Conservation (phyloP, 2,888 invertebrate species). For the Tortricodes alternella region DNA sequence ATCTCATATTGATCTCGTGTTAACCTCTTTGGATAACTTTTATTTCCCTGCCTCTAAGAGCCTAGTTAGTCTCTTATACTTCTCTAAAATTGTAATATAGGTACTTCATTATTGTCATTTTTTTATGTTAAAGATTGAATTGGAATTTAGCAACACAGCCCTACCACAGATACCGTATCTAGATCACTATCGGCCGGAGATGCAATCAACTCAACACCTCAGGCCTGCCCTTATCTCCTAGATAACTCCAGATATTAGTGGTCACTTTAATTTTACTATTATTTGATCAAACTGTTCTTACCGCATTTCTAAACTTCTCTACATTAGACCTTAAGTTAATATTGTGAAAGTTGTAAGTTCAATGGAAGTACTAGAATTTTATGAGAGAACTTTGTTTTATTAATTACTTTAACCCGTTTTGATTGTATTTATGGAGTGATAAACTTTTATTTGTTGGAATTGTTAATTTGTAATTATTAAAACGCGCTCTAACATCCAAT, state of each 20-base stretch:
- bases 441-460: slow-evolving; percentile 12
- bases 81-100: too few species aligned
- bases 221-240: slow-evolving; percentile 39
- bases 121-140: too few species aligned
- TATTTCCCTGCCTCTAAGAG: too few species aligned
- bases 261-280: slow-evolving; percentile 30
- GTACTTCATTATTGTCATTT: too few species aligned
- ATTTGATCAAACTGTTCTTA: slow-evolving; percentile 22
- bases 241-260: slow-evolving; percentile 34
- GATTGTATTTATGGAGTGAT: slow-evolving; percentile 13
- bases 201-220: slow-evolving; percentile 44
- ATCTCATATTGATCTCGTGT: too few species aligned
- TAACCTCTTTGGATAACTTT: too few species aligned
- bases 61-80: too few species aligned
- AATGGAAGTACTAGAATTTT: neutral
- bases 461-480: neutral
- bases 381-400: neutral
- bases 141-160: too few species aligned
- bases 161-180: slow-evolving; percentile 44
- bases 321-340: neutral
- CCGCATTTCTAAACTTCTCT: neutral
- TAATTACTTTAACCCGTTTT: slow-evolving; percentile 25
- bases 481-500: neutral
- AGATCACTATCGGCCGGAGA: slow-evolving; percentile 35
- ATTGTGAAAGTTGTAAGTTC: neutral